phyloP scores from a whole-genome alignment of 64 coral and sea anemone genomes.

The Montipora foliosa region DNA sequence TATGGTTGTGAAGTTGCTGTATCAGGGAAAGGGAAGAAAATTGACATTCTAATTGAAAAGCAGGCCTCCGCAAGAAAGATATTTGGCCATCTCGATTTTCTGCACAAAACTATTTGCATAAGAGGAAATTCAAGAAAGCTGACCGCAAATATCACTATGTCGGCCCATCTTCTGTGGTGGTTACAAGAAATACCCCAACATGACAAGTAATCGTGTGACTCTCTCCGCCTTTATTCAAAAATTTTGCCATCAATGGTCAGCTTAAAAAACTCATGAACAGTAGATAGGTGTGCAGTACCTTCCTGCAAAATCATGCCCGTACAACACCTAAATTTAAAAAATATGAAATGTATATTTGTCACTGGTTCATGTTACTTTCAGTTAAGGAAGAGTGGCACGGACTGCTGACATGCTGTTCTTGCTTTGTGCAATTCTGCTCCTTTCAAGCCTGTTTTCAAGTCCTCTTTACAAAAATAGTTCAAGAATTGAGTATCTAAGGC shows the following conservation, averaged over 20 bases:
- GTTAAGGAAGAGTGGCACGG: too few relatives aligned
- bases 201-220: slow-evolving; percentile 13
- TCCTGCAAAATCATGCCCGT: not conserved
- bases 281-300: not conserved
- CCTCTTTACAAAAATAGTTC: too few relatives aligned
- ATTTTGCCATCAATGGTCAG: not conserved
- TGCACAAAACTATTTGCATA: slow-evolving; percentile 8
- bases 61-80: not conserved
- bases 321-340: not conserved
- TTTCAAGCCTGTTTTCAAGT: too few relatives aligned
- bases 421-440: too few relatives aligned
- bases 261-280: slow-evolving; percentile 19
- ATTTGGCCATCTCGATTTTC: slow-evolving; percentile 38
- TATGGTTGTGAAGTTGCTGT: slow-evolving; percentile 21
- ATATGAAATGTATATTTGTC: not conserved
- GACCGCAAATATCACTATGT: not conserved
- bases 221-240: slow-evolving; percentile 17
- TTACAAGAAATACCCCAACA: slow-evolving; percentile 18
- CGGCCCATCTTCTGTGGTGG: slow-evolving; percentile 20
- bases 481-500: too few relatives aligned
- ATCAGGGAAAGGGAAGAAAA: slow-evolving; percentile 29
- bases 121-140: not conserved
- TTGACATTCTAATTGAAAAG: not conserved
- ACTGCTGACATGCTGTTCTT: too few relatives aligned
- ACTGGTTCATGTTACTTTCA: not conserved